Base-by-base conservation (phyloP, 2,797 vertebrate species). In the Gorsachius magnificus region DNA sequence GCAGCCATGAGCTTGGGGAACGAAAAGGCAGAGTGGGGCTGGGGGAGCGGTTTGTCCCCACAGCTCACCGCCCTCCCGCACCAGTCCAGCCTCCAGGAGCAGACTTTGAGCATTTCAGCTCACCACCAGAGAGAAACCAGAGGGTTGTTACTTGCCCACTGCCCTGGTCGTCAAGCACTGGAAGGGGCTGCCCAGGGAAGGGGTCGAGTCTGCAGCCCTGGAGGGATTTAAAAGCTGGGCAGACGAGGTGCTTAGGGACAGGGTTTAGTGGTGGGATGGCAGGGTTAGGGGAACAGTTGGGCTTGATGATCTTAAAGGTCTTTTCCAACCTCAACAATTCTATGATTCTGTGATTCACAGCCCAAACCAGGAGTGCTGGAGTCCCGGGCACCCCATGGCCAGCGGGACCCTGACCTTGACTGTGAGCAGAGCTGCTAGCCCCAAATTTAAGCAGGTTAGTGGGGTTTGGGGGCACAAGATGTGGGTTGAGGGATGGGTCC, bases 321-420 rank as follows among this genome's bases (percentile, higher is more conserved):
- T 43, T 43, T 16, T 43, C 41, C 41, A 43, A 43, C 41, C 41
- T 43, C 6, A 43, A 43, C 6, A 7, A 43, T 43, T 43, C 41
- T 43, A 4, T 43, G 41, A 43, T 43, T 53, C 60, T 43, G 41
- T 43, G 41, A 43, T 43, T 53, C 68, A 76, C 4, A 5, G 10
- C n/a, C 31, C 2, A 2, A 57, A 35, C 66, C 54, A 65, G 66
- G 36, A 6, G 15, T 4, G 24, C 7, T 5, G 11, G 9, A 25
- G 31, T n/a, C 84, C 45, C 51, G 64, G 54, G 19, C 18, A 26
- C 16, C 2, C 1, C 0, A 0, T 3, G 25, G 31, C 53, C 66
- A 48, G 58, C 2, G 11, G 6, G 2, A 35, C 36, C 41, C 51
- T 16, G 36, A 13, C 16, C 14, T 46, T 43, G 50, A 54, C 17